These are phyloP conservation scores for Diarsia mendica DNA, from an alignment of 2,888 invertebrate genomes.

Conservation along the genomic window DNA sequence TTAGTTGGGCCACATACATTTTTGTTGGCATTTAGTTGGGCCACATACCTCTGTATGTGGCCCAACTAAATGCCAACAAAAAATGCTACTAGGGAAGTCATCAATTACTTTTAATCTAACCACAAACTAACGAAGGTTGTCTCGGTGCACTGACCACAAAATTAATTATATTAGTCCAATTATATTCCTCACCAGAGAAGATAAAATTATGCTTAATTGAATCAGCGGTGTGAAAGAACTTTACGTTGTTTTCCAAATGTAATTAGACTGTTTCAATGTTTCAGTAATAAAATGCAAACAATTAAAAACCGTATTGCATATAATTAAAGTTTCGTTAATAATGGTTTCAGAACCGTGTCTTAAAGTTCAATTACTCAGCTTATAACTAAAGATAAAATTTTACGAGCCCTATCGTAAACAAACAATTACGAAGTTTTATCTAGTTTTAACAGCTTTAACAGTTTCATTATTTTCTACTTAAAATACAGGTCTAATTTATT, in stretches of 20 bases:
- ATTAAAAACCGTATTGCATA: slow-evolving; percentile 25
- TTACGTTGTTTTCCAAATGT: neutral
- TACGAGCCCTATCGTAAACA: slow-evolving; percentile 46
- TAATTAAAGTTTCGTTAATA: slow-evolving; percentile 47
- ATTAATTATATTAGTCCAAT: neutral
- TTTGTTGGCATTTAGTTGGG: no score
- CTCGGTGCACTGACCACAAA: slow-evolving; percentile 1
- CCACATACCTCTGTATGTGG: no score
- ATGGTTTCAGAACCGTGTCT: slow-evolving; percentile 24
- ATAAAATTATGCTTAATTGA: neutral
- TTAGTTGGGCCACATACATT: no score
- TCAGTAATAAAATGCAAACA: slow-evolving; percentile 27
- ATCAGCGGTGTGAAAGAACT: neutral
- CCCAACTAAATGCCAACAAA: no score
- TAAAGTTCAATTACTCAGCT: slow-evolving; percentile 49
- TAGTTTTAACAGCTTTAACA: slow-evolving; percentile 24
- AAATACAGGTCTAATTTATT: slow-evolving; percentile 1
- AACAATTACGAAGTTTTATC: slow-evolving; percentile 42
- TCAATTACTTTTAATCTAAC: neutral
- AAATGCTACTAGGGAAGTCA: no score
- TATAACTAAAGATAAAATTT: slow-evolving; percentile 38
- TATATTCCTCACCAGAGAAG: neutral
- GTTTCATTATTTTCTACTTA: slow-evolving; percentile 19
- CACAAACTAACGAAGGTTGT: neutral
- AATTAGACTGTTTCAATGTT: slow-evolving; percentile 6